A percentile compares a stretch with the other conserved stretches of the same genome.
Conservation (phyloP, 2,113 vertebrate genomes). For the Antigone vipio region DNA sequence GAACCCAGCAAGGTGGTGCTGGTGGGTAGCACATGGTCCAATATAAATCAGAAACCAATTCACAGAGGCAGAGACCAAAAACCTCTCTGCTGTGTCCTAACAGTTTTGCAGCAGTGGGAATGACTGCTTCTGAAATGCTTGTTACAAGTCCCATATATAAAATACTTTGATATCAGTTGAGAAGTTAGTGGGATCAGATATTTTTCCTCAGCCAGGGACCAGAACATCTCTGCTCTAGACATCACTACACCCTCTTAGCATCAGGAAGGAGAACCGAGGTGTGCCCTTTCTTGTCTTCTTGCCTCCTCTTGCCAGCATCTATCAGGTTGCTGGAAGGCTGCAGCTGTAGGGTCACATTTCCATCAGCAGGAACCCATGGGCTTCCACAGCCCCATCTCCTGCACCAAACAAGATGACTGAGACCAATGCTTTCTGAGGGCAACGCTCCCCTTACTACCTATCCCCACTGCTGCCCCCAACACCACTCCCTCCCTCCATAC, state of each 20-base stretch:
- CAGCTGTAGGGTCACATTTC: neutral
- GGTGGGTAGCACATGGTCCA: accelerated
- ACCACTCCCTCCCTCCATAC: neutral
- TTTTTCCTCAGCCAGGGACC: neutral
- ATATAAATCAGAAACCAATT: neutral
- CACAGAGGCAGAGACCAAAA: neutral
- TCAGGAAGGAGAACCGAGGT: neutral
- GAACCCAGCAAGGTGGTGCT: neutral
- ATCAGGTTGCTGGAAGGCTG: neutral
- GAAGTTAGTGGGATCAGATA: neutral
- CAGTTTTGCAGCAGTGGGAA: neutral
- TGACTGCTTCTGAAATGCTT: neutral
- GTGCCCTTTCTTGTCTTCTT: neutral
- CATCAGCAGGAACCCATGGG: neutral
- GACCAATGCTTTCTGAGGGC: neutral
- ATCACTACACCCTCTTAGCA: neutral
- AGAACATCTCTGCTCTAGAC: neutral
- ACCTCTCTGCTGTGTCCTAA: neutral
- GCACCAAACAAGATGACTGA: neutral
- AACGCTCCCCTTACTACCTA: neutral
- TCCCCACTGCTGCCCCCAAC: no score
- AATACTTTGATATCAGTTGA: neutral
- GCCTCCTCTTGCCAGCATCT: neutral
- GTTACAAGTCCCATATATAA: neutral
- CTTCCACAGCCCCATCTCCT: neutral